These are phyloP conservation scores for Drosophila leontia DNA, from an alignment of 1,140 invertebrate genomes.

Conservation along the genomic window DNA sequence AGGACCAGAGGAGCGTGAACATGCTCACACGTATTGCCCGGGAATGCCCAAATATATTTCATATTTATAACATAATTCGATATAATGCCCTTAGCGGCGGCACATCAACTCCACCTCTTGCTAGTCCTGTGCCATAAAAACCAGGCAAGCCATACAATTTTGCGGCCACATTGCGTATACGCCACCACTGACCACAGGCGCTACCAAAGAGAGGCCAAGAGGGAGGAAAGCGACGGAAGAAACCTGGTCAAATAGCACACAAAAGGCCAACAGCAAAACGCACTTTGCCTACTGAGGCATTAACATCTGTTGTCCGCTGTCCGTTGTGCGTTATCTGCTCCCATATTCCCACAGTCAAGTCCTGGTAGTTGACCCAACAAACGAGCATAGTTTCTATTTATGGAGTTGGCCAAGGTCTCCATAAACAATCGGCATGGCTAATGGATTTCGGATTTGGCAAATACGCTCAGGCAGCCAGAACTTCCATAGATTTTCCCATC, in stretches of 20 bases:
- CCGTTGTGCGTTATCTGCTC: constrained; percentile 11
- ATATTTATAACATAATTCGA: constrained; percentile 83
- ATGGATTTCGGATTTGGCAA: constrained; percentile 58
- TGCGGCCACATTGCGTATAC: constrained; percentile 72
- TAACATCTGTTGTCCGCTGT: constrained; percentile 73
- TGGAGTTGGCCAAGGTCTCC: constrained; percentile 28
- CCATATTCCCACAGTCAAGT: constrained; percentile 13
- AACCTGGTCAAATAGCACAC: constrained; percentile 25
- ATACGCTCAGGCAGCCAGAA: constrained; percentile 35
- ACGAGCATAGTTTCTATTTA: constrained; percentile 46
- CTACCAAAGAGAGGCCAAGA: neutral
- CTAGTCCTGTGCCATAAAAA: constrained; percentile 59
- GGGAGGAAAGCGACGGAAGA: neutral
- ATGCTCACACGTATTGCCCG: constrained; percentile 62
- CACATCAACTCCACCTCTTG: constrained; percentile 5
- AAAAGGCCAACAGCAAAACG: constrained; percentile 75
- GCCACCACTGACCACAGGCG: constrained; percentile 64
- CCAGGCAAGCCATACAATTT: constrained; percentile 66
- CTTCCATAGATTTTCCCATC: neutral
- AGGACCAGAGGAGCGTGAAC: constrained; percentile 12
- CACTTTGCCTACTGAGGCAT: constrained; percentile 78
- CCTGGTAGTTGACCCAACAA: constrained; percentile 52
- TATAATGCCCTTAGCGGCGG: constrained; percentile 65
- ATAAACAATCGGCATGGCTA: constrained; percentile 61
- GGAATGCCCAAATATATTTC: constrained; percentile 70